Conservation (phyloP, 2,888 invertebrate species). For the Eumerus sabulonum region DNA sequence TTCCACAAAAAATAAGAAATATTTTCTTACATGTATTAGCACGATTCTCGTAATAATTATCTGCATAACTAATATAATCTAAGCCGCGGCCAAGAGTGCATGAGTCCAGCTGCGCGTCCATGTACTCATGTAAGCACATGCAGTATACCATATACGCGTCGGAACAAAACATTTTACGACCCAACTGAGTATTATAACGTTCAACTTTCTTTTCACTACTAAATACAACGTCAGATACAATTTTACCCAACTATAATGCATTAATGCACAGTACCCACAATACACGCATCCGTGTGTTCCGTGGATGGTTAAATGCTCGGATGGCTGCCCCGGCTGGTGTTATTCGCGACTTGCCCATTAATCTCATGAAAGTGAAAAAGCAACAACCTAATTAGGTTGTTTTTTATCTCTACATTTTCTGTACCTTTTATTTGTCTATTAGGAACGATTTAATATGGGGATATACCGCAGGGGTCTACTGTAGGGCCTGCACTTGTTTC, state of each 20-base stretch:
- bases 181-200: constrained; percentile 46
- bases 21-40: no score
- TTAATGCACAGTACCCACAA: constrained; percentile 40
- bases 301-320: constrained; percentile 20
- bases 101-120: no score
- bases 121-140: no score
- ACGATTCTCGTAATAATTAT: no score
- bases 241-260: constrained; percentile 54
- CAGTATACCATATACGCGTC: no score
- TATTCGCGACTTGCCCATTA: constrained; percentile 27
- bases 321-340: background rate
- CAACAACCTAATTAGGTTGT: constrained; percentile 28
- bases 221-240: constrained; percentile 40
- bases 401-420: background rate
- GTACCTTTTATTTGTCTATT: no score
- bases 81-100: no score
- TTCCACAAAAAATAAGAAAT: no score
- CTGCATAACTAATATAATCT: no score
- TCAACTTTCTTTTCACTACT: constrained; percentile 51
- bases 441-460: background rate
- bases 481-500: constrained; percentile 23
- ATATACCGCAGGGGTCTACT: background rate
- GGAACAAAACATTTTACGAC: constrained; percentile 41
- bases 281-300: constrained; percentile 20
- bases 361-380: constrained; percentile 48